Base-by-base conservation (phyloP, 1,140 invertebrate genomes). In the Thaumetopoea pityocampa region DNA sequence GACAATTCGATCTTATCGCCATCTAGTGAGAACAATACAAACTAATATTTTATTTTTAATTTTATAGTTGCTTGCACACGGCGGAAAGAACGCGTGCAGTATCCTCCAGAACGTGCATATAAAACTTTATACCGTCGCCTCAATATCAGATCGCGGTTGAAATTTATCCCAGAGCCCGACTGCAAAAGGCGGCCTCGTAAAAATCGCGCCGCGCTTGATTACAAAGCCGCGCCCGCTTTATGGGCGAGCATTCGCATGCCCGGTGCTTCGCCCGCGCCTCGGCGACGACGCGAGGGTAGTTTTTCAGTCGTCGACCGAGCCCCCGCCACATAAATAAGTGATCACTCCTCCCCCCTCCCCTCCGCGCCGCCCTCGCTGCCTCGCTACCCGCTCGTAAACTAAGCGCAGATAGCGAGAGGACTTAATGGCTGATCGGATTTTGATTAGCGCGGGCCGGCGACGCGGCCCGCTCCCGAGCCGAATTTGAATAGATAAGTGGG, bases 401-500 rank as follows among this genome's bases (percentile, higher is more conserved):
- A 68, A 73, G 73, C 67, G 51, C 60, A 74, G 79, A 83, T 80
- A 80, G 76, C 72, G 73, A 64, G 69, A 80, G 69, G 67, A 77
- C 73, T 80, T 83, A 83, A 83, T 83, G 76, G 79, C 79, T 80
- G 76, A 83, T 83, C 79, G 79, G 79, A 77, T 80, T 83, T 81
- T 83, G 79, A 83, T 83, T 81, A 83, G 73, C 72, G 68, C 61
- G 67, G 73, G 68, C 73, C 78, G 69, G 73, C 76, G 76, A 79
- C 68, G 67, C 69, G 69, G 60, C 63, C 63, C 64, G 58, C 65
- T 62, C 62, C 66, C 51, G 58, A 57, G 59, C 61, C 66, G 61
- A 82, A 85, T 82, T 82, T 82, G 74, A 85, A 82, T 81, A 81
- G 73, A 82, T 85, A 85, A 85, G 77, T 82, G 78, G 73, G 70